These are phyloP conservation scores for Athene noctua DNA, from an alignment of 2,113 vertebrate genomes.

Conservation along the genomic window DNA sequence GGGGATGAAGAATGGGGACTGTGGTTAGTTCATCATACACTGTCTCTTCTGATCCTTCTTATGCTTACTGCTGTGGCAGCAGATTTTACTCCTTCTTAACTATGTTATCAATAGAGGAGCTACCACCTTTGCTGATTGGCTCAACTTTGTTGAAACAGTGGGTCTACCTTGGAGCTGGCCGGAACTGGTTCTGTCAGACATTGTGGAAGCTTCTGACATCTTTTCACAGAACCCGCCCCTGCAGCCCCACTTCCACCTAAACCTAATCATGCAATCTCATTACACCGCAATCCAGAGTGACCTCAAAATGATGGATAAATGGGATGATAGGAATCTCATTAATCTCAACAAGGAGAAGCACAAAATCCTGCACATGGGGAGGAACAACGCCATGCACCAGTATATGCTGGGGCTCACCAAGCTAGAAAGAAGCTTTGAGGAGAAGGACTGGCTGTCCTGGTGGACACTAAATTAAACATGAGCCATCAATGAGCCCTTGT, in stretches of 20 bases:
- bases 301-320: neutral
- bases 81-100: neutral
- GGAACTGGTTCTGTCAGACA: neutral
- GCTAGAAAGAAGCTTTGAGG: neutral
- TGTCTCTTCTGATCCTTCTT: neutral
- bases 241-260: neutral
- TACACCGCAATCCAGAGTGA: neutral
- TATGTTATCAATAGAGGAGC: neutral
- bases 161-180: neutral
- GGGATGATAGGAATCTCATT: neutral
- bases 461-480: neutral
- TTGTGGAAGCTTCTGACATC: too few species aligned
- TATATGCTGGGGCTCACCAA: neutral
- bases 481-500: too few species aligned
- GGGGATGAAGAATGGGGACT: too few species aligned
- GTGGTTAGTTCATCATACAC: too few species aligned
- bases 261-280: neutral
- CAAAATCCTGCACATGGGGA: neutral
- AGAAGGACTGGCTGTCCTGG: neutral
- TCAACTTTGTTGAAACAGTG: neutral
- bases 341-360: neutral
- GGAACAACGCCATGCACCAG: neutral
- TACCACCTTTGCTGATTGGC: neutral
- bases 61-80: neutral
- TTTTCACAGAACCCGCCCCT: too few species aligned